Conservation (phyloP, 2,113 vertebrate species). For the Epinephelus lanceolatus region DNA sequence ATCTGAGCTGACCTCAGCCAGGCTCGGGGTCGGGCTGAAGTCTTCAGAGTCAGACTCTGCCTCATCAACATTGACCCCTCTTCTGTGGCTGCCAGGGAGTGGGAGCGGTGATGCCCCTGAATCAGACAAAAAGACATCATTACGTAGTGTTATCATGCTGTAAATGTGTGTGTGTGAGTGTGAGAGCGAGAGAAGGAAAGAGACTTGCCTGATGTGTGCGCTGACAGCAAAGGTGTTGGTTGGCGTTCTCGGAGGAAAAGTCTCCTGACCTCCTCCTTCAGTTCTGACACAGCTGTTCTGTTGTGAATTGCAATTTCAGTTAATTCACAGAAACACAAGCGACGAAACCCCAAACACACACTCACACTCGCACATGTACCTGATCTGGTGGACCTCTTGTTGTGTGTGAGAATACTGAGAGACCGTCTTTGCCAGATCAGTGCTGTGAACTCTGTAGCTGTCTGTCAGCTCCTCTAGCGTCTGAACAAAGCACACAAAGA, state of each 20-base stretch:
- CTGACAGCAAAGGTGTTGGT: conserved; percentile 32
- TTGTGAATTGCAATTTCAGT: conserved; percentile 12
- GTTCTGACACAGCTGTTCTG: conserved; percentile 79
- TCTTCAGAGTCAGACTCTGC: conserved; percentile 79
- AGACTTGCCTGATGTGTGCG: conserved; percentile 54
- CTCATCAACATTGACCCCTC: conserved; percentile 49
- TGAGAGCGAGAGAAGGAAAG: neutral
- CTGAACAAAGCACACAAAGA: conserved; percentile 67
- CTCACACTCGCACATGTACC: conserved; percentile 56
- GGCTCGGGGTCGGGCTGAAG: conserved; percentile 83
- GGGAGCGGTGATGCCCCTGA: conserved; percentile 44
- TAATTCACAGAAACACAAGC: neutral
- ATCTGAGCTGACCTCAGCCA: conserved; percentile 85
- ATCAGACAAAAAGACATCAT: neutral
- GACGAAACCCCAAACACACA: too few relatives aligned
- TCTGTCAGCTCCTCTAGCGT: conserved; percentile 83
- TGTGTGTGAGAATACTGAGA: conserved; percentile 75
- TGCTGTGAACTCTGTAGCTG: conserved; percentile 77
- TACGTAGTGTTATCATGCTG: neutral
- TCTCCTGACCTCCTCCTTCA: conserved; percentile 84
- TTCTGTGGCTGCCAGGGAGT: conserved; percentile 28
- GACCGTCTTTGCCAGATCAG: conserved; percentile 76
- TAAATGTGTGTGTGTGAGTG: neutral
- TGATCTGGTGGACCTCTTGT: conserved; percentile 79
- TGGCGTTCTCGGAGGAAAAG: conserved; percentile 67